These are phyloP conservation scores for Eupithecia abbreviata DNA, from an alignment of 2,888 invertebrate species.

Conservation along the genomic window DNA sequence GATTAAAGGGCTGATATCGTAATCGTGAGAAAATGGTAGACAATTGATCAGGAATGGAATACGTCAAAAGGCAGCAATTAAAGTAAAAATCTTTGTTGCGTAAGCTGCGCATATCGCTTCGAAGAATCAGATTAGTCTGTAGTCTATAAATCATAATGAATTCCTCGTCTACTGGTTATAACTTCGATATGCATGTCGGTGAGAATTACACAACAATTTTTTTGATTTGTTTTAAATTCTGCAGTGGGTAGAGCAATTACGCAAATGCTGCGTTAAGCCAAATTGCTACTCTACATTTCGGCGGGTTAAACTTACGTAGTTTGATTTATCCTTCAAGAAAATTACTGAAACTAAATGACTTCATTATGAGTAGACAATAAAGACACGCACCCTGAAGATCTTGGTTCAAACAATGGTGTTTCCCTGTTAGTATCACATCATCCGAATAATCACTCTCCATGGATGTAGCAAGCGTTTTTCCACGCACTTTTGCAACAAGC, in stretches of 20 bases:
- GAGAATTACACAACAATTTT: constrained; percentile 17
- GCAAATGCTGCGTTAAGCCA: not conserved
- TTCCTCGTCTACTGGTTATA: constrained; percentile 26
- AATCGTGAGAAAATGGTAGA: constrained; percentile 57
- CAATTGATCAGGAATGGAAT: constrained; percentile 45
- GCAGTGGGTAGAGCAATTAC: not conserved
- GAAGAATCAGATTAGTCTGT: constrained; percentile 30
- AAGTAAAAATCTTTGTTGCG: constrained; percentile 37
- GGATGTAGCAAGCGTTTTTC: constrained; percentile 73
- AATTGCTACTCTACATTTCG: not conserved
- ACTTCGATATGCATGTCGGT: constrained; percentile 10
- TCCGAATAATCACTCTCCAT: constrained; percentile 52
- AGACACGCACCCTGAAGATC: not conserved
- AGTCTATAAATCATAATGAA: constrained; percentile 29
- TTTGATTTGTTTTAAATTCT: not conserved
- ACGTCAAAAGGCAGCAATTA: constrained; percentile 42
- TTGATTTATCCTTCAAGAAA: not conserved
- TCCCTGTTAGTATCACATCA: not conserved
- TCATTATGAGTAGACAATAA: not conserved
- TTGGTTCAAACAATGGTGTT: not conserved
- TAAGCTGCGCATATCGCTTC: constrained; percentile 36
- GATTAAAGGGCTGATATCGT: constrained; percentile 39
- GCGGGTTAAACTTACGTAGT: not conserved
- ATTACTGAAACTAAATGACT: not conserved
- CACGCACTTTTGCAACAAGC: constrained; percentile 70